Base-by-base conservation (phyloP, 1,140 invertebrate genomes). In the Drosophila mayri region DNA sequence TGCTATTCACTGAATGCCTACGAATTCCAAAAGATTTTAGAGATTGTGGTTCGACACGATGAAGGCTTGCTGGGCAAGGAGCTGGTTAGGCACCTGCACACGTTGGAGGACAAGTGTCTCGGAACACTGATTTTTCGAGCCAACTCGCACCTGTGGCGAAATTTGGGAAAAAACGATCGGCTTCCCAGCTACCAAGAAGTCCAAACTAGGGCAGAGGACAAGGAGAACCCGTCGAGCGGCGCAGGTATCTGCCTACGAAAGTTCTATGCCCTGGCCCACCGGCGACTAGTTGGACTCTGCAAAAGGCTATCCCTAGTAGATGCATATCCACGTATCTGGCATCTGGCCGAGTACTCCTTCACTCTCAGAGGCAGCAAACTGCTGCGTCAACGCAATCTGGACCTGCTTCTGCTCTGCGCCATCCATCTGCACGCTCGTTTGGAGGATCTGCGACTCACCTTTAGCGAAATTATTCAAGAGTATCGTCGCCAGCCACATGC, bases 321-420 rank as follows among this genome's bases (percentile, higher is more conserved):
- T 59, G 94, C 95, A 97, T 58, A 95, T 96, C 75, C 94, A 94
- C 54, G 98, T 97, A 93, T 99, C 59, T 99, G 98, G 98, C 99
- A 98, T 0, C 97, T 98, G 76, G 97, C 99, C 79, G 98, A 99
- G 91, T 95, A 98, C 91, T 96, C 96, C 0, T 94, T 99, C 60
- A 96, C 97, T 54, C 94, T 97, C 43, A 95, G 98, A 71, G 41
- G 63, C 3, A 30, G 67, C 3, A 25, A 58, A 25, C 65, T 90
- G 10, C 96, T 99, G 94, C 94, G 95, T 61, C 97, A 99, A 92
- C 94, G 98, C 6, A 98, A 99, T 93, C 93, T 99, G 12, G 99
- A 99, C 94, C 98, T 99, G 93, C 95, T 99, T 58, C 94, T 99
- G 7, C 98, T 99, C 97, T 99, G 98, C 93, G 95, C 98, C 41